phyloP scores from a whole-genome alignment of 2,797 vertebrate species.

The Peromyscus aztecus region DNA sequence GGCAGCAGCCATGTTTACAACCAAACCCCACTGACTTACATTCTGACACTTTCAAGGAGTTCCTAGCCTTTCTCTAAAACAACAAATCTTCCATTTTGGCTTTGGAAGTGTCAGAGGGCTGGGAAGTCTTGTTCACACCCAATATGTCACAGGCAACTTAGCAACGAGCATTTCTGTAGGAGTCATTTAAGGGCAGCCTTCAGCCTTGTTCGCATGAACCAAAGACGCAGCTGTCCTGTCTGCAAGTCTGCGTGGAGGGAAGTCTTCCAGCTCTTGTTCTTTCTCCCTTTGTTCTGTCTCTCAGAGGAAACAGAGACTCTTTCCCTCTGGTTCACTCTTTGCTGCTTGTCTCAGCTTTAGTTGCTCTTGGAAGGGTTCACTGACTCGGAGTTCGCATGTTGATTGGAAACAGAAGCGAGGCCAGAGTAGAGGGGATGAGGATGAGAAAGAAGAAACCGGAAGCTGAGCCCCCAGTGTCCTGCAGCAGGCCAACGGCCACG shows the following conservation, averaged over 20 bases:
- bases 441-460: neutral
- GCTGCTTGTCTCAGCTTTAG: neutral
- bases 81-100: neutral
- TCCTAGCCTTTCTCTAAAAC: neutral
- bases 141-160: neutral
- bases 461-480: accelerated
- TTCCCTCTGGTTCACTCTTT: neutral
- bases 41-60: neutral
- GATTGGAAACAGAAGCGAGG: neutral
- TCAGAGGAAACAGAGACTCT: neutral
- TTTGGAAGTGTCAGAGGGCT: neutral
- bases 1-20: neutral
- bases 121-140: neutral
- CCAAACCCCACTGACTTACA: neutral
- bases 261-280: neutral
- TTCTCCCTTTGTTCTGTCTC: neutral
- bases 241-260: neutral
- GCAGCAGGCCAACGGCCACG: neutral
- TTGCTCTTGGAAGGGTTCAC: neutral
- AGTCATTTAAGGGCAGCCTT: neutral
- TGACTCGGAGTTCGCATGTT: neutral
- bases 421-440: neutral
- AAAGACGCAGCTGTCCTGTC: accelerated
- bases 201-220: neutral
- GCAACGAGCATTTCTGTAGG: neutral